Evolutionary conservation across 2,888 invertebrate species (phyloP).

Genomic region (Lithophane socia): DNA sequence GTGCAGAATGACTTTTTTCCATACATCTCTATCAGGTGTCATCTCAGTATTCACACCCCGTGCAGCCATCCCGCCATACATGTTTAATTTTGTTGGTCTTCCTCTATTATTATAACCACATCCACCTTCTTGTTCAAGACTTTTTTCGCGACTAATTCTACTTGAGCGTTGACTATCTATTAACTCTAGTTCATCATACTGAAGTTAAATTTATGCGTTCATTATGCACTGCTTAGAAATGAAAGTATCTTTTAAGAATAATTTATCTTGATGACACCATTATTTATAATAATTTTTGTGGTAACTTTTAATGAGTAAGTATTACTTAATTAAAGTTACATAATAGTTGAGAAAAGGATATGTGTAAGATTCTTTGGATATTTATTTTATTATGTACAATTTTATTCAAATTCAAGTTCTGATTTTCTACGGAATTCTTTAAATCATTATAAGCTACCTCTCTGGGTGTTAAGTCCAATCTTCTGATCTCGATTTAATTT

Average conservation of each 20-base stretch:
- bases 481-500: neutral
- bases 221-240: conserved; percentile 22
- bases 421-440: neutral
- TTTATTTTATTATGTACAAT: neutral
- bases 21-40: neutral
- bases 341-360: conserved; percentile 12
- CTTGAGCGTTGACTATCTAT: neutral
- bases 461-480: neutral
- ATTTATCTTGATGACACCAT: conserved; percentile 18
- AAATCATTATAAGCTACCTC: neutral
- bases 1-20: too few relatives aligned
- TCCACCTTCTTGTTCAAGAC: neutral
- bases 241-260: neutral
- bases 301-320: conserved; percentile 8
- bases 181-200: neutral
- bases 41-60: neutral
- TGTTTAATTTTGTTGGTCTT: neutral
- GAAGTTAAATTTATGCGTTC: neutral
- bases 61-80: neutral
- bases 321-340: conserved; percentile 15
- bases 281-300: neutral
- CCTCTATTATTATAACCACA: neutral
- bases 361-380: neutral
- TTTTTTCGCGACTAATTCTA: neutral
- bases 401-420: neutral